Base-by-base conservation (phyloP, 1,140 invertebrate species). In the Coenobita brevimanus region DNA sequence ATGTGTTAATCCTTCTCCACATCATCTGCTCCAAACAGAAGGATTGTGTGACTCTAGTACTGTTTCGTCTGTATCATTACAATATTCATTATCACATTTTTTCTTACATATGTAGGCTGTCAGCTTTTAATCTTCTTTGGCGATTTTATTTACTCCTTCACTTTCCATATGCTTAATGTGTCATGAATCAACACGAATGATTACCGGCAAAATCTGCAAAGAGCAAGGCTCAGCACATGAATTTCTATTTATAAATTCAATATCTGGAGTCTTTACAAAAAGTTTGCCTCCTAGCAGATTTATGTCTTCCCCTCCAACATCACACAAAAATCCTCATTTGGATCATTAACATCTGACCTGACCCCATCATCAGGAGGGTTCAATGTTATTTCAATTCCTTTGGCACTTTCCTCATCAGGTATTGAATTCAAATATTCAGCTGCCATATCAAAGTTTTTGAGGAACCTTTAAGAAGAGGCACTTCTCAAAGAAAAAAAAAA, bases 361-460 rank as follows among this genome's bases (percentile, higher is more conserved):
- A 36, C 27, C 3, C 69, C 69, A 73, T 73, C 69, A 73, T 38
- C 69, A 73, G 50, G 76, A 76, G 13, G 15, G 33, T 76, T n/a
- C n/a, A n/a, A n/a, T n/a, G n/a, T n/a, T n/a, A n/a, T n/a, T n/a
- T n/a, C n/a, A n/a, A n/a, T n/a, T n/a, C n/a, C n/a, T n/a, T n/a
- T n/a, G n/a, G n/a, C n/a, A n/a, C n/a, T n/a, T n/a, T n/a, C n/a
- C n/a, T 79, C 76, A 10, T 54, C 21, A 54, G 41, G 43, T 54
- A 79, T 54, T 38, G 24, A 24, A 21, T 79, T 4, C 50, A 79
- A 54, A 43, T 79, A 79, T 24, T 50, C 43, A 54, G 21, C 76
- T 54, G 76, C 76, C 24, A 30, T 50, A 17, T 79, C 76, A 79
- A 54, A 41, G 21, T 79, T 79, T 50, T 38, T 79, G 17, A 79